Evolutionary conservation across 2,113 vertebrate genomes (phyloP), one percentile per base, ranked within the genome.

Genomic region (Protobothrops mucrosquamatus): DNA sequence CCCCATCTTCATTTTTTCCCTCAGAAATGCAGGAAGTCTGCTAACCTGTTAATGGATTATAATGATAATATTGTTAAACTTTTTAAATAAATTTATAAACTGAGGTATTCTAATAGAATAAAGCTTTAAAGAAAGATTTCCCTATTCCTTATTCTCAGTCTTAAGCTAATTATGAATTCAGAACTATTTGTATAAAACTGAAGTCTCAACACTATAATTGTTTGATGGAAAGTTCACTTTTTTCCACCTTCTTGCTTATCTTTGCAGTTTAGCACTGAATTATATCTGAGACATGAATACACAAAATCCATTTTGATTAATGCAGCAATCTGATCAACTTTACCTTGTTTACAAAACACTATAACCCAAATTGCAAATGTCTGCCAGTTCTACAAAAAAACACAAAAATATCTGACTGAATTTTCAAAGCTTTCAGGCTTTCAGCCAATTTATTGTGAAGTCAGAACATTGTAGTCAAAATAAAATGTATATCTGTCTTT

Each of bases 211-310:
- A 92, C 93, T 64, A 93, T 96, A 95, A 87, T 91, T 56, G 55
- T 95, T 95, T 97, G 95, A 97, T 95, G 96, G 96, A 96, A 97
- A 97, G 94, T 94, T 93, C 91, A 86, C 95, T 92, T 96, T 96
- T 97, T 94, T 88, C 96, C 92, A 93, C 93, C 93, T 94, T 95
- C 96, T 95, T 95, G 94, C 94, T 96, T 93, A 94, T 18, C 93
- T 95, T 95, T 93, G 18, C 94, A 34, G 95, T 95, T 96, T 92
- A 95, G 90, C 95, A 96, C 91, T 92, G 94, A 96, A 96, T 96
- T 93, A 92, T 95, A 92, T 95, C 54, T 96, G 95, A 94, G 89
- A 94, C 46, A 87, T 29, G 26, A 95, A 96, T 86, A 95, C 90
- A 96, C 95, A 93, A 96, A 93, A 94, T 39, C 89, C 18, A 92